phyloP scores from a whole-genome alignment of 2,888 invertebrate species.

The Tribolium freemani region DNA sequence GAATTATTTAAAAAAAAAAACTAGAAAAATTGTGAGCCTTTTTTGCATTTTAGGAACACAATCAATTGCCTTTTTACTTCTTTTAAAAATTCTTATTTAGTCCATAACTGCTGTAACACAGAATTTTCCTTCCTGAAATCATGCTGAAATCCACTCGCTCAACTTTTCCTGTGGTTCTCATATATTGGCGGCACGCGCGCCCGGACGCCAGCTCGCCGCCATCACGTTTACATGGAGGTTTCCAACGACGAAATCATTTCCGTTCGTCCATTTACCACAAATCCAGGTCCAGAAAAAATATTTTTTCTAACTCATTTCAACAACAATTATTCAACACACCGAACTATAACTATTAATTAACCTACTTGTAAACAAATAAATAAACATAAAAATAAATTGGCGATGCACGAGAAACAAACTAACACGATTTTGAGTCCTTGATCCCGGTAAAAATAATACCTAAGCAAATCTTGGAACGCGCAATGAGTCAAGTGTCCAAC shows the following conservation, averaged over 20 bases:
- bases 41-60: too few relatives aligned
- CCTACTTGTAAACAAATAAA: background rate
- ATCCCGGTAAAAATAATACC: background rate
- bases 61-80: too few relatives aligned
- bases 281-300: background rate
- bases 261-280: background rate
- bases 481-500: background rate
- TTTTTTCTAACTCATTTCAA: too few relatives aligned
- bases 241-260: background rate
- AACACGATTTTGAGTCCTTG: background rate
- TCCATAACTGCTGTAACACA: too few relatives aligned
- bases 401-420: background rate
- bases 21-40: too few relatives aligned
- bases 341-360: background rate
- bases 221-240: constrained; percentile 54
- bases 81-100: too few relatives aligned
- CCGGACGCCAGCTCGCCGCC: constrained; percentile 65
- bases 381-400: background rate
- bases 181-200: constrained; percentile 64
- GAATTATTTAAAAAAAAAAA: too few relatives aligned
- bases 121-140: too few relatives aligned
- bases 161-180: constrained; percentile 53
- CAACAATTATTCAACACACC: background rate
- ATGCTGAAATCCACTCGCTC: constrained; percentile 46
- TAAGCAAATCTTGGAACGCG: background rate